phyloP scores from a whole-genome alignment of 2,888 invertebrate species.

The Acrocera orbiculus region DNA sequence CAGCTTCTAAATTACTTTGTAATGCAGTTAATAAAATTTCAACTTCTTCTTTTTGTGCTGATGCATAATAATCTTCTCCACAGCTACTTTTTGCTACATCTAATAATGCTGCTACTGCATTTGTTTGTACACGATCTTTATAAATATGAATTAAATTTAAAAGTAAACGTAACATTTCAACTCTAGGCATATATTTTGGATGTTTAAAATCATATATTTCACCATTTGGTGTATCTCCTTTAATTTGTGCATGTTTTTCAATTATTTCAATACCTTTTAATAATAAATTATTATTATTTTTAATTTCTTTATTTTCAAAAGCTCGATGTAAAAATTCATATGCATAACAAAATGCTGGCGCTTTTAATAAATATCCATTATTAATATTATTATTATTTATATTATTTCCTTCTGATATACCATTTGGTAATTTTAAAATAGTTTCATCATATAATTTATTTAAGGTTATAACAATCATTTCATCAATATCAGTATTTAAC shows the following conservation, averaged over 20 bases:
- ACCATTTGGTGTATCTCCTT: conserved; percentile 28
- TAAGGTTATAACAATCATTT: conserved; percentile 47
- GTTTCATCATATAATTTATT: conserved; percentile 33
- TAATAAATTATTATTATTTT: conserved; percentile 38
- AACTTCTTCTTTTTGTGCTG: conserved; percentile 51
- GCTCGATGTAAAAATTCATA: conserved; percentile 60
- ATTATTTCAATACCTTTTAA: conserved; percentile 46
- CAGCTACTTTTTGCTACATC: conserved; percentile 62
- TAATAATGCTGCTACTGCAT: conserved; percentile 60
- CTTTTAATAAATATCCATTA: conserved; percentile 22
- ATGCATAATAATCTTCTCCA: conserved; percentile 44
- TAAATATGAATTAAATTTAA: conserved; percentile 56
- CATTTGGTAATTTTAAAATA: conserved; percentile 24
- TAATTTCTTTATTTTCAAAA: conserved; percentile 31
- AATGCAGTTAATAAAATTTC: conserved; percentile 57
- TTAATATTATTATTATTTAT: conserved; percentile 15
- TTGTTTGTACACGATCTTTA: conserved; percentile 53
- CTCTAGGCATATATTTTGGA: conserved; percentile 62
- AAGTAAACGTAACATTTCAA: conserved; percentile 63
- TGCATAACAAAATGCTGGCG: conserved; percentile 65
- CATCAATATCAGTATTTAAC: conserved; percentile 49
- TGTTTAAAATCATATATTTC: conserved; percentile 40
- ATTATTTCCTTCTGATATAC: conserved; percentile 1
- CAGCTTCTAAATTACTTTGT: conserved; percentile 48
- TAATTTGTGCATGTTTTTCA: conserved; percentile 51